These are phyloP conservation scores for Phainopepla nitens DNA, from an alignment of 2,113 vertebrate genomes.

Conservation along the genomic window DNA sequence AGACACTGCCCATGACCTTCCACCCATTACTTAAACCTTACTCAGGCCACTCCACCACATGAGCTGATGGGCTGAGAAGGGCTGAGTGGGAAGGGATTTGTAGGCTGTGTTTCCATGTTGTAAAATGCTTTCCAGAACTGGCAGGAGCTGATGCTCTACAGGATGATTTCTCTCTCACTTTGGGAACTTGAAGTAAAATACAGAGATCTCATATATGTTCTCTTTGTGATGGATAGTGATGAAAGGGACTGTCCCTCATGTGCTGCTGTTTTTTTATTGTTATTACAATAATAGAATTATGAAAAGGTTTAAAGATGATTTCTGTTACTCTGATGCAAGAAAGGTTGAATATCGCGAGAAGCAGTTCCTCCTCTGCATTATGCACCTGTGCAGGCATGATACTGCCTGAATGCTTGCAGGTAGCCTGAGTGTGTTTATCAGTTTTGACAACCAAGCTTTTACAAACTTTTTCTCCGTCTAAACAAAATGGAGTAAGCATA, in stretches of 20 bases:
- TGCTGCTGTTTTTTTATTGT: background rate
- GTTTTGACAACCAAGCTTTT: background rate
- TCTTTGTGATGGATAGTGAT: background rate
- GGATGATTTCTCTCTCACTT: background rate
- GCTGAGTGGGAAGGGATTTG: background rate
- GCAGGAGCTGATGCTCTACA: background rate
- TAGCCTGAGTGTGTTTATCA: background rate
- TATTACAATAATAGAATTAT: background rate
- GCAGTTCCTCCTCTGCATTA: background rate
- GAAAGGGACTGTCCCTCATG: background rate
- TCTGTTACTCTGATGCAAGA: background rate
- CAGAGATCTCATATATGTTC: background rate
- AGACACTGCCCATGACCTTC: background rate
- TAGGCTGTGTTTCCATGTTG: background rate
- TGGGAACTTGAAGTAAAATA: background rate
- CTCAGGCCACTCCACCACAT: fast-evolving
- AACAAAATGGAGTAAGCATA: background rate
- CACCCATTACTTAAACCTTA: background rate
- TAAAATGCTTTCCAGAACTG: background rate
- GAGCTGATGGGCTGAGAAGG: background rate
- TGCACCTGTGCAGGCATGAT: background rate
- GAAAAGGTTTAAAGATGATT: background rate
- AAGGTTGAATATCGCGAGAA: background rate
- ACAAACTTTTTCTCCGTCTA: background rate
- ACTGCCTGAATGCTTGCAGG: background rate